Base-by-base conservation (phyloP, 2,888 invertebrate species). In the Platycheirus rosarum region DNA sequence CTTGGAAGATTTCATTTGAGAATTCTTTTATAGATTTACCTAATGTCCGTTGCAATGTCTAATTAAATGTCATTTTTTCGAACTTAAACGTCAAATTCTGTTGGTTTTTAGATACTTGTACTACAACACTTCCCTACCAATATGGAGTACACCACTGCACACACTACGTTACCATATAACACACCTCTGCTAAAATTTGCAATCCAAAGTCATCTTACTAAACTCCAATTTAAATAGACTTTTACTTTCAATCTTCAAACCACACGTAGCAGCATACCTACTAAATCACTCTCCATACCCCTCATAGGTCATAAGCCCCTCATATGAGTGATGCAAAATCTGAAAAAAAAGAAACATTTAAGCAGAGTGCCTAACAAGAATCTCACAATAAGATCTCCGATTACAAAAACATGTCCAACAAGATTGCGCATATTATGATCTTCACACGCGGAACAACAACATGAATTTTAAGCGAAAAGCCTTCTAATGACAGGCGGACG, bases 401-500 rank as follows among this genome's bases (percentile, higher is more conserved):
- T 80, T 80, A 76, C 80, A 75, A 70, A 70, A 75, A 70, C 79
- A 70, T 75, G 63, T 60, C 32, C 75, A 70, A 70, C 70, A 35
- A 29, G 70, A 70, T 51, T 71, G 65, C 53, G 60, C 40, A 60
- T 29, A 60, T 40, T 57, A 60, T 44, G 60, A 42, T 62, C 49
- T 32, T 49, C 32, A 63, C 18, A 49, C 44, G 55, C 53, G 55
- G 63, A 75, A 51, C 65, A 44, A 18, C 60, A 55, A n/a, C 70
- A 55, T 76, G 60, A 80, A 66, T 80, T 57, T 66, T 11, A 76
- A 76, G 76, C 71, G 70, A 76, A 80, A 79, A 74, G 75, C 62
- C 65, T 63, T 75, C 48, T 7, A 32, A 76, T 18, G 16, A 42
- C 26, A 40, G 37, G 14, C 11, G 18, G 2, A 32, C 16, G 16